phyloP scores from a whole-genome alignment of 2,113 vertebrate species.

The Sorex araneus region DNA sequence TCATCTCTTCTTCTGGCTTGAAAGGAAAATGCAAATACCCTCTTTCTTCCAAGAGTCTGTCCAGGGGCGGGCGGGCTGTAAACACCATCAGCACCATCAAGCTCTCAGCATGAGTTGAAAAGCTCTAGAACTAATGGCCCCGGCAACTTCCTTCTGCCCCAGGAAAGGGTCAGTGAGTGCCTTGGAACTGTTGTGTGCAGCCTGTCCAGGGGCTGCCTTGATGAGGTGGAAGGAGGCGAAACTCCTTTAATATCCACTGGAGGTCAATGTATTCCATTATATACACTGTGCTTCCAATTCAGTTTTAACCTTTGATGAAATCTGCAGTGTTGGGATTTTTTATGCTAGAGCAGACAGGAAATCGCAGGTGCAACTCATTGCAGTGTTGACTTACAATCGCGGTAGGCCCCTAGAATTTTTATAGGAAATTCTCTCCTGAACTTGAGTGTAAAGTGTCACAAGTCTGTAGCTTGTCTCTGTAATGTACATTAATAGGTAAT shows the following conservation, averaged over 20 bases:
- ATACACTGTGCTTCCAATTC: slow-evolving; percentile 63
- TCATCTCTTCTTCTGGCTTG: neutral
- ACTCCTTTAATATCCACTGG: slow-evolving; percentile 64
- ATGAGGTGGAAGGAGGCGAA: neutral
- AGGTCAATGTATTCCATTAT: slow-evolving; percentile 76
- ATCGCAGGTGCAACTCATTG: slow-evolving; percentile 70
- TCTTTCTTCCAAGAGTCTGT: slow-evolving; percentile 18
- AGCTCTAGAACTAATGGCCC: slow-evolving; percentile 58
- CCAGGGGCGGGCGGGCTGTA: neutral
- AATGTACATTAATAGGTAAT: slow-evolving; percentile 28
- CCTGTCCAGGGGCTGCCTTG: neutral
- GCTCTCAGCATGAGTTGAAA: slow-evolving; percentile 60
- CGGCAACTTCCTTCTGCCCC: neutral
- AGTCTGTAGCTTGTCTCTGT: slow-evolving; percentile 64
- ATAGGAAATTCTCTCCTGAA: slow-evolving; percentile 69
- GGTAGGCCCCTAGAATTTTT: slow-evolving; percentile 61
- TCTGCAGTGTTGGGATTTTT: slow-evolving; percentile 80
- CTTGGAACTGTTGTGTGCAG: slow-evolving; percentile 35
- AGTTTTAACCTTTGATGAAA: slow-evolving; percentile 80
- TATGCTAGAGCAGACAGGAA: slow-evolving; percentile 77
- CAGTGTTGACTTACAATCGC: slow-evolving; percentile 61
- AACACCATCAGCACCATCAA: slow-evolving; percentile 8
- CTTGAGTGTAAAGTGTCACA: slow-evolving; percentile 53
- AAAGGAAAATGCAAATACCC: slow-evolving; percentile 39
- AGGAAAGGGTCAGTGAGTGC: slow-evolving; percentile 67